Conservation (phyloP, 2,113 vertebrate species). For the Callipepla californica region DNA sequence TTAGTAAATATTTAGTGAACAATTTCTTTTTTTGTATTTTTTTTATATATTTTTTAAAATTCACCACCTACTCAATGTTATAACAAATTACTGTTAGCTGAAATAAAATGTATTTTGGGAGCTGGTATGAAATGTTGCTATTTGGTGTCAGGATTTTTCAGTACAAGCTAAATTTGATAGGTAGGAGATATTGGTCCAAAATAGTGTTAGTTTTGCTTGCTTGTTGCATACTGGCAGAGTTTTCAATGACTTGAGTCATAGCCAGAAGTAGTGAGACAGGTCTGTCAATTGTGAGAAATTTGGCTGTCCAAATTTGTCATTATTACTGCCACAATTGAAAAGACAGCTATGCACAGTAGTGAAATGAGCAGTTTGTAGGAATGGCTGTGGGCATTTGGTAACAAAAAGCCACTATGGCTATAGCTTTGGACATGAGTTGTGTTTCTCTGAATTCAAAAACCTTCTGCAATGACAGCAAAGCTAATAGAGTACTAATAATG, state of each 20-base stretch:
- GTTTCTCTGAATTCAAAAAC: background rate
- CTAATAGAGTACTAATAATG: background rate
- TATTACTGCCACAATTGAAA: background rate
- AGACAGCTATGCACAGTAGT: background rate
- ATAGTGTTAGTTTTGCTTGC: background rate
- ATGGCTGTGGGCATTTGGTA: background rate
- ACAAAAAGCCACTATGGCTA: background rate
- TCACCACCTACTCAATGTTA: background rate
- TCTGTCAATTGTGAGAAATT: background rate
- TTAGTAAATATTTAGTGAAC: conserved; percentile 1
- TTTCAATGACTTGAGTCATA: background rate
- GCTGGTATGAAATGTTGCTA: background rate
- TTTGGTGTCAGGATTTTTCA: background rate
- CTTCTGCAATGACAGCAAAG: background rate
- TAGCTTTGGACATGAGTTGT: background rate
- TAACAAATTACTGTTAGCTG: background rate
- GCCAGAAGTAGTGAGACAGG: background rate
- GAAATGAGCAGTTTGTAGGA: background rate
- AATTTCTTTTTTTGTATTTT: background rate
- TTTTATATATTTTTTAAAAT: background rate
- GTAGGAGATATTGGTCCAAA: background rate
- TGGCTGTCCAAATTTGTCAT: background rate
- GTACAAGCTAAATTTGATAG: background rate
- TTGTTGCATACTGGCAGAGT: background rate
- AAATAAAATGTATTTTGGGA: background rate